Evolutionary conservation across 1,140 invertebrate species (phyloP), one percentile per base, ranked within the genome.

Genomic region (Diabrotica undecimpunctata): DNA sequence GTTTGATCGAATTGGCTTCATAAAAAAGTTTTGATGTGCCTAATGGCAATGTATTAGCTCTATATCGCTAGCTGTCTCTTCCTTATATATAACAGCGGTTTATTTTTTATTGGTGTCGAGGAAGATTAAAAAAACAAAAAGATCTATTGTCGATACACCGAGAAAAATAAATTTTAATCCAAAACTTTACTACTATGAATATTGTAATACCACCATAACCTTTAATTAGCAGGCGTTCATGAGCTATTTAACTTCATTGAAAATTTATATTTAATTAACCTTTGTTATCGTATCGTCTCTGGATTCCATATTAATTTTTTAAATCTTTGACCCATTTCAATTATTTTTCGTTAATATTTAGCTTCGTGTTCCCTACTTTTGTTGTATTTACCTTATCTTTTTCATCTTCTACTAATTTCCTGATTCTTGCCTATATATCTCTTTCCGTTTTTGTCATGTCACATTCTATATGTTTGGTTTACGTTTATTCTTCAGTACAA

Each of bases 1-100:
- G 36, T 61, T 61, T 50, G 59, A 61, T 61, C 41, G 46, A 61
- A 61, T 61, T 37, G 55, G 37, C 25, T 37, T 57, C 36, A 57
- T 57, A 57, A 57, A 57, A 57, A 57, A 57, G 55, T 57, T 36
- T 57, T 57, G 41, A 37, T 57, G 25, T 10, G 55, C 55, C 12
- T 57, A 57, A 41, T 57, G 55, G 55, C 37, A 37, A 12, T 37
- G 37, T 57, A 57, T 57, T 41, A 13, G 37, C 25, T 57, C 38
- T 46, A 46, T 46, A 46, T 46, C 41, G 41, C n/a, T 46, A n/a
- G 41, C 8, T 46, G n/a, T 46, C 8, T 46, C 41, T 46, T 46
- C n/a, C n/a, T 46, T 46, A 8, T 46, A n/a, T 46, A 8, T 46
- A 46, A 46, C 41, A 46, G 41, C n/a, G 41, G 41, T 46, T n/a